Evolutionary conservation across 2,797 vertebrate genomes (phyloP).

Genomic region (Lemur catta): DNA sequence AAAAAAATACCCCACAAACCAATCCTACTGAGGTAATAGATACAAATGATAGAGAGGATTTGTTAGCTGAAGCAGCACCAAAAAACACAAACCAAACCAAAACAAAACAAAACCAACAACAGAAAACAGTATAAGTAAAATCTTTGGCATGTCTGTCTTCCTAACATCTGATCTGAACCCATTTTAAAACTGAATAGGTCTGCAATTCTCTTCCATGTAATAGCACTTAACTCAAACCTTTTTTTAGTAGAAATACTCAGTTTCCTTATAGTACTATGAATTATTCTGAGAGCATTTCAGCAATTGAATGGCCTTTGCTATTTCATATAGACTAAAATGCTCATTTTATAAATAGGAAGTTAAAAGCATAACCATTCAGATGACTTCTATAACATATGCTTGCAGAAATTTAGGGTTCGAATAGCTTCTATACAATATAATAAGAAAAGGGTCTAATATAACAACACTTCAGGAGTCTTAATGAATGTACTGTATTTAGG

Average conservation of each 20-base stretch:
- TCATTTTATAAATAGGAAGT: background rate
- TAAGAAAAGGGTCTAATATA: background rate
- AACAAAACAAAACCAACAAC: background rate
- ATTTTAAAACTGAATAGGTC: background rate
- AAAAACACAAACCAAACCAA: background rate
- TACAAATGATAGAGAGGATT: background rate
- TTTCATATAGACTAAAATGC: background rate
- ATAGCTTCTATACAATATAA: background rate
- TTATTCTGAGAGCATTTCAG: slow-evolving; percentile 10
- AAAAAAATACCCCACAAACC: background rate
- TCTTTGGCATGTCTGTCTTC: background rate
- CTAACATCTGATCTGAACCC: background rate
- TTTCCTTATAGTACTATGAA: background rate
- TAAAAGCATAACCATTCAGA: background rate
- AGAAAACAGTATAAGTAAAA: background rate
- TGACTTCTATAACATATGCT: background rate
- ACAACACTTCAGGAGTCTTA: background rate
- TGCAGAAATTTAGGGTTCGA: background rate
- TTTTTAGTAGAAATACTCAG: background rate
- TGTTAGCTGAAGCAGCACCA: background rate
- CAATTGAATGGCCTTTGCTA: background rate
- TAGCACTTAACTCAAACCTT: background rate
- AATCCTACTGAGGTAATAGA: slow-evolving; percentile 26
- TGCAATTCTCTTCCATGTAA: background rate
- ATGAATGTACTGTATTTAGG: background rate